These are phyloP conservation scores for Cryptotermes secundus DNA, from an alignment of 1,140 invertebrate genomes.

Conservation along the genomic window DNA sequence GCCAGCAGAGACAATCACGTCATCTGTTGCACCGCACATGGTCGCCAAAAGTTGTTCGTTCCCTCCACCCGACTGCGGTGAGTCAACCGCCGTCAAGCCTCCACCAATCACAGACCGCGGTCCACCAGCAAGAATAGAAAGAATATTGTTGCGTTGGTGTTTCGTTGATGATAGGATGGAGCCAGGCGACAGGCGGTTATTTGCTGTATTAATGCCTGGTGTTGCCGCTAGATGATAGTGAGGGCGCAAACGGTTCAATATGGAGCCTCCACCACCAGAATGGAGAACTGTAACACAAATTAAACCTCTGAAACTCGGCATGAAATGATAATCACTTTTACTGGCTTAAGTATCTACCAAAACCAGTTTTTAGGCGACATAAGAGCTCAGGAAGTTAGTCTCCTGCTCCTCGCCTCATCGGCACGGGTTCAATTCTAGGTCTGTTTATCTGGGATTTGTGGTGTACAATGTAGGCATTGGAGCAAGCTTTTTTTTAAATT, in stretches of 20 bases:
- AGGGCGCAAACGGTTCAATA: slow-evolving; percentile 27
- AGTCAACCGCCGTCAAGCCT: not conserved
- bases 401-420: too few relatives aligned
- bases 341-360: too few relatives aligned
- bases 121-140: slow-evolving; percentile 24
- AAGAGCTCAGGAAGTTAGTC: too few relatives aligned
- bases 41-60: not conserved
- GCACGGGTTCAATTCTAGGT: too few relatives aligned
- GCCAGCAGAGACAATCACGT: not conserved
- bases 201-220: not conserved
- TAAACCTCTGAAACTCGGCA: too few relatives aligned
- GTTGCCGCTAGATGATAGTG: not conserved
- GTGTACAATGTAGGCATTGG: too few relatives aligned
- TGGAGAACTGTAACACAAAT: not conserved
- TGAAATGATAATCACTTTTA: too few relatives aligned
- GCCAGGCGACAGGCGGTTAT: not conserved
- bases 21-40: slow-evolving; percentile 5
- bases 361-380: too few relatives aligned
- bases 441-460: too few relatives aligned
- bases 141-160: slow-evolving; percentile 18
- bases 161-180: not conserved
- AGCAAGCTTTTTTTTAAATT: too few relatives aligned
- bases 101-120: slow-evolving; percentile 22
- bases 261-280: slow-evolving; percentile 1
- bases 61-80: not conserved